These are phyloP conservation scores for Noctuana brunneofusca DNA, from an alignment of 2,888 invertebrate genomes.

Conservation along the genomic window DNA sequence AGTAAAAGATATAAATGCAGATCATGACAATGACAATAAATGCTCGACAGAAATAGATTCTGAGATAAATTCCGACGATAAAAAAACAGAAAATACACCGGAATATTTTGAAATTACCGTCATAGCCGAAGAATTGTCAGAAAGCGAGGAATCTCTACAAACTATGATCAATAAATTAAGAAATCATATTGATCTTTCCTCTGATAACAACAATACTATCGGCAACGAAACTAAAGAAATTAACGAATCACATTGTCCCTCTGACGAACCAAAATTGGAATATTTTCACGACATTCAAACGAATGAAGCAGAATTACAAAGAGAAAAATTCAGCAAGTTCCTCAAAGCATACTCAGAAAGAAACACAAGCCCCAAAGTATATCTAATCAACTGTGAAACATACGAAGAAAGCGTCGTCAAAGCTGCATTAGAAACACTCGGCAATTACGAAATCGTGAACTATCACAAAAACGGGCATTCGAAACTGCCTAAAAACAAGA, in stretches of 20 bases:
- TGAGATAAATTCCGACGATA: slow-evolving; percentile 36
- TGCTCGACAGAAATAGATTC: slow-evolving; percentile 36
- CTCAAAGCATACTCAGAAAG: slow-evolving; percentile 53
- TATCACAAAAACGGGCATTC: slow-evolving; percentile 69
- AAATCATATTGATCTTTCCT: background rate
- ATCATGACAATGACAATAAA: slow-evolving; percentile 30
- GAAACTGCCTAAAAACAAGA: slow-evolving; percentile 52
- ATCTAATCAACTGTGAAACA: slow-evolving; percentile 67
- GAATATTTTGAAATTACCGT: slow-evolving; percentile 61
- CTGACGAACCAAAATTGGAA: slow-evolving; percentile 49
- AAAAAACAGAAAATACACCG: slow-evolving; percentile 34
- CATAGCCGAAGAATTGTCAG: slow-evolving; percentile 63
- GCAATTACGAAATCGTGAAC: slow-evolving; percentile 63
- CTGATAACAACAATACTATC: slow-evolving; percentile 28
- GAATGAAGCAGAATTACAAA: slow-evolving; percentile 62
- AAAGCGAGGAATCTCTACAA: slow-evolving; percentile 49
- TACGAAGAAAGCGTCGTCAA: slow-evolving; percentile 67
- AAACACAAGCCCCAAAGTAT: slow-evolving; percentile 51
- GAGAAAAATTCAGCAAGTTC: slow-evolving; percentile 58
- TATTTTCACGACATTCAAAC: slow-evolving; percentile 71
- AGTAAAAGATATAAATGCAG: slow-evolving; percentile 21
- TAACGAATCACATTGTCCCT: slow-evolving; percentile 19
- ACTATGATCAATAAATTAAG: slow-evolving; percentile 7
- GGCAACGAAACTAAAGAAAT: slow-evolving; percentile 25
- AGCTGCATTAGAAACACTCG: slow-evolving; percentile 58